Evolutionary conservation across 2,888 invertebrate species (phyloP), one percentile per base, ranked within the genome.

Genomic region (Heliconius hortense): DNA sequence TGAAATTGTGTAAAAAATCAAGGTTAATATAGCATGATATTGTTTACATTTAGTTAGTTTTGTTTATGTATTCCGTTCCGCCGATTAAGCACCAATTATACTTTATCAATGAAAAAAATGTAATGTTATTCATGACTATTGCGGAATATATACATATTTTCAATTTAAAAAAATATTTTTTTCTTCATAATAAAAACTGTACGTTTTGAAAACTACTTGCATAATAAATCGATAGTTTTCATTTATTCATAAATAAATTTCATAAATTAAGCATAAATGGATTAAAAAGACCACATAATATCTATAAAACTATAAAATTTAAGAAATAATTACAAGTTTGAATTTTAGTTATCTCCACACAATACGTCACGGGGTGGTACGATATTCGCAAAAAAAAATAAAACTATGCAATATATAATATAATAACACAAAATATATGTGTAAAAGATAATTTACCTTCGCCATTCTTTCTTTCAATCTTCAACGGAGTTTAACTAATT

Each of bases 361-460:
- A 43, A 81, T 85, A 89, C 90, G 90, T 90, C 89, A 90, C 84
- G 84, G 83, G 83, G 85, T 89, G 86, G 87, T 84, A 83, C 84
- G 88, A 89, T 87, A 80, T 82, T 82, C 77, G 81, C 77, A 81
- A 81, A 82, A 80, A 84, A 83, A 83, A 82, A 84, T 80, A 78
- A 78, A 68, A 69, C 73, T 15, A 66, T 70, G 53, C n/a, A 35
- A 70, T 63, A 78, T 70, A 73, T 76, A 28, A 13, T 11, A 53
- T n/a, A 64, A 76, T 66, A 67, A 72, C 76, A 74, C 26, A 31
- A 66, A 35, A 73, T 71, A 24, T 73, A 66, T 35, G 53, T 68
- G 28, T 69, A 39, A 79, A 79, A 77, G 78, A 76, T 28, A 81
- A 80, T 78, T 92, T 92, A 93, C 93, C 93, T 93, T 92, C 13